Percentiles rank a stretch among this genome's conserved stretches.
These are phyloP conservation scores for Drosophila engyochracea DNA, from an alignment of 2,888 invertebrate species.

Conservation along the genomic window DNA sequence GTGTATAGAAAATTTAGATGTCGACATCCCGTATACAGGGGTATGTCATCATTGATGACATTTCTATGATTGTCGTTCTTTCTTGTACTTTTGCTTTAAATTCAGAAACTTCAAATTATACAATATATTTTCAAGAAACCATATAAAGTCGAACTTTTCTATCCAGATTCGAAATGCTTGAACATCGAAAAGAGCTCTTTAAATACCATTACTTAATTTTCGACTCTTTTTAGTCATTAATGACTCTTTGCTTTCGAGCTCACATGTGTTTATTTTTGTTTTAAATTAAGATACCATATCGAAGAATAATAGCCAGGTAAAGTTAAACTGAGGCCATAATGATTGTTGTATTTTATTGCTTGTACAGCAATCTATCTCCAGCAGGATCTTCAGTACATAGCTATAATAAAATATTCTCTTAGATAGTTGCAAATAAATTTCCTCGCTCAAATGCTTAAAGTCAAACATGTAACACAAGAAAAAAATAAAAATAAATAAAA, in stretches of 20 bases:
- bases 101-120: background rate
- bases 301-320: background rate
- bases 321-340: background rate
- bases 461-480: background rate
- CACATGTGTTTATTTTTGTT: background rate
- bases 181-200: background rate
- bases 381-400: background rate
- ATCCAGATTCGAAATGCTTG: background rate
- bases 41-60: background rate
- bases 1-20: background rate
- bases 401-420: background rate
- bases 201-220: background rate
- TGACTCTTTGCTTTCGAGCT: background rate
- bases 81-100: background rate
- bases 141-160: background rate
- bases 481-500: too few relatives aligned
- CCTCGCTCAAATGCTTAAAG: background rate
- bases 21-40: background rate
- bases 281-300: background rate
- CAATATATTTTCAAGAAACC: background rate
- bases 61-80: background rate
- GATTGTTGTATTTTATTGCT: background rate
- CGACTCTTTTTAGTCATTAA: background rate
- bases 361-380: background rate
- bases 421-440: conserved; percentile 18